These are phyloP conservation scores for Reticulitermes lucifugus DNA, from an alignment of 2,888 invertebrate genomes.

Conservation along the genomic window DNA sequence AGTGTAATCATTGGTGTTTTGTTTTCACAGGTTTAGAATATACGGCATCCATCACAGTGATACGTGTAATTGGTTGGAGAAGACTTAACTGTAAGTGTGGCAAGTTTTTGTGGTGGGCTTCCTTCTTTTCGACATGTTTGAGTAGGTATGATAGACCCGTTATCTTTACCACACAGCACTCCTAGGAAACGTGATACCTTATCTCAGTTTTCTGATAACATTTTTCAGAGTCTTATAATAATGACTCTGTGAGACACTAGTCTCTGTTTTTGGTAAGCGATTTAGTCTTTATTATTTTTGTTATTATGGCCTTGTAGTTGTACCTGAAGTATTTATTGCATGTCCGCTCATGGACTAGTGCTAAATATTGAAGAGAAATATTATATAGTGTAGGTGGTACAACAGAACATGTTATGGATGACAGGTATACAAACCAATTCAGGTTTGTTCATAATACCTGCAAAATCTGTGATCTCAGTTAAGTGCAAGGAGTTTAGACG, in stretches of 20 bases:
- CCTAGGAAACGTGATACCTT: slow-evolving; percentile 21
- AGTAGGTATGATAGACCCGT: slow-evolving; percentile 40
- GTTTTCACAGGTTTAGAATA: slow-evolving; percentile 3
- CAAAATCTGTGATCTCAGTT: no score
- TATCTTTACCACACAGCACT: slow-evolving; percentile 26
- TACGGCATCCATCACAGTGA: background rate
- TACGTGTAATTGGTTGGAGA: slow-evolving; percentile 27
- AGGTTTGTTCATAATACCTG: no score
- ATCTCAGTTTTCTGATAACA: slow-evolving; percentile 36
- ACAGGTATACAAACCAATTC: no score
- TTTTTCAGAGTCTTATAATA: background rate
- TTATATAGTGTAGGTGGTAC: no score
- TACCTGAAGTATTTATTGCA: no score
- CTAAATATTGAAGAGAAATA: no score
- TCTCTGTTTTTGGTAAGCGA: slow-evolving; percentile 13
- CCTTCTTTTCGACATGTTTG: slow-evolving; percentile 32
- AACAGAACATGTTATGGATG: no score
- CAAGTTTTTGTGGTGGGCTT: slow-evolving; percentile 39
- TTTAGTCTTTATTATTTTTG: background rate
- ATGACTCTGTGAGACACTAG: background rate
- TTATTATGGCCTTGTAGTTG: no score
- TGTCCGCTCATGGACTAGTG: no score
- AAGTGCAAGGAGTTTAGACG: no score
- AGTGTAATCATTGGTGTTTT: background rate
- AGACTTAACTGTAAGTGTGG: slow-evolving; percentile 41